Conservation (phyloP, 2,113 vertebrate species). For the Microcebus griseorufus region DNA sequence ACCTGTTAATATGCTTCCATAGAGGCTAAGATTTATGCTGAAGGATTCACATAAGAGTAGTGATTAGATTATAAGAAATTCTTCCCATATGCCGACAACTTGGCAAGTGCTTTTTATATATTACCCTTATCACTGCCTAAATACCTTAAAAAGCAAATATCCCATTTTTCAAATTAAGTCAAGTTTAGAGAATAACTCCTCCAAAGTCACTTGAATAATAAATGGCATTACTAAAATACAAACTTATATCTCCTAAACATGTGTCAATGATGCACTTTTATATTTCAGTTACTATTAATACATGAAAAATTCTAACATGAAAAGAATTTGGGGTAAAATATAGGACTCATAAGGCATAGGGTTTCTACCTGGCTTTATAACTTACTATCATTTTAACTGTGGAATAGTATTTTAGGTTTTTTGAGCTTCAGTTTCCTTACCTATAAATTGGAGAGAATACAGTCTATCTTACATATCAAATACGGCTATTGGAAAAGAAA, state of each 20-base stretch:
- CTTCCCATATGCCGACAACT: background rate
- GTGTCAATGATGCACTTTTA: background rate
- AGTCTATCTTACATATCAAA: background rate
- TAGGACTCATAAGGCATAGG: background rate
- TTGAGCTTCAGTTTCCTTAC: background rate
- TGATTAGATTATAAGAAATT: background rate
- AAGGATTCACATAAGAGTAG: background rate
- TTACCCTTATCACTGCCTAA: background rate
- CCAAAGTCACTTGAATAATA: background rate
- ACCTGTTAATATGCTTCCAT: background rate
- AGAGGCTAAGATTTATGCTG: background rate
- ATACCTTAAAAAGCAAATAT: constrained; percentile 17
- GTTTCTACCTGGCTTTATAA: background rate
- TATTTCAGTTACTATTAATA: constrained; percentile 1
- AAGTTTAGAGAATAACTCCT: background rate
- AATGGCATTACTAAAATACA: background rate
- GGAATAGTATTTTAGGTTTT: background rate
- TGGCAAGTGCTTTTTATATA: background rate
- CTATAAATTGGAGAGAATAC: background rate
- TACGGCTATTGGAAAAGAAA: background rate
- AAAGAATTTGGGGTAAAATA: background rate
- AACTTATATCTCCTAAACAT: background rate
- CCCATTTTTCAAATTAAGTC: background rate
- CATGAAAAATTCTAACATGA: background rate
- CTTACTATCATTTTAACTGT: background rate